These are phyloP conservation scores for Azorinus chamasolen DNA, from an alignment of 2,888 invertebrate genomes.

Conservation along the genomic window DNA sequence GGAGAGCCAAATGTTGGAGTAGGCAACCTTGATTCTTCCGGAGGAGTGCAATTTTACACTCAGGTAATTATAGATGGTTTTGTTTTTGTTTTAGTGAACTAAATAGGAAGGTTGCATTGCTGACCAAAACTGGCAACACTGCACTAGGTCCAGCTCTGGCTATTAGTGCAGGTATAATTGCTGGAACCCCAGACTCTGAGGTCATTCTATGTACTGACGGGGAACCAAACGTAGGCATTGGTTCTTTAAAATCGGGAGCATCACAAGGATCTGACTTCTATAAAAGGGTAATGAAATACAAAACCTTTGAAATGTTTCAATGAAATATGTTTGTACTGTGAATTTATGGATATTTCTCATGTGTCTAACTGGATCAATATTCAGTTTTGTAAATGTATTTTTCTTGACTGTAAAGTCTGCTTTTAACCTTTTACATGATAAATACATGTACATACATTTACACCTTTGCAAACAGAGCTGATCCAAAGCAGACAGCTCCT, in stretches of 20 bases:
- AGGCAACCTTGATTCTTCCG: conserved; percentile 53
- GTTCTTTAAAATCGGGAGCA: conserved; percentile 36
- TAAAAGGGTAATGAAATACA: conserved; percentile 63
- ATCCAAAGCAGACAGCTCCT: too few species aligned
- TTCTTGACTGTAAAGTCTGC: too few species aligned
- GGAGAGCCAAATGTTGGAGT: conserved; percentile 81
- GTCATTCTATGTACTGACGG: conserved; percentile 84
- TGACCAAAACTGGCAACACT: conserved; percentile 72
- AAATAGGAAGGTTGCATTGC: conserved; percentile 56
- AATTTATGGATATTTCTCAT: not conserved
- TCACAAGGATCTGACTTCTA: conserved; percentile 55
- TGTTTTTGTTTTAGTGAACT: conserved; percentile 54
- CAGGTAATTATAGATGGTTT: conserved; percentile 29
- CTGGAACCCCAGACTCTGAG: conserved; percentile 74
- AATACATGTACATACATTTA: too few species aligned
- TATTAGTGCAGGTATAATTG: conserved; percentile 76
- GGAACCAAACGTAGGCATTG: conserved; percentile 80
- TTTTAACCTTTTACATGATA: too few species aligned
- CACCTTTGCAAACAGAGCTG: too few species aligned
- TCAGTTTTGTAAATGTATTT: too few species aligned
- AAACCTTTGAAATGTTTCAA: too few species aligned
- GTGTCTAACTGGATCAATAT: too few species aligned
- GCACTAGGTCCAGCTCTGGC: conserved; percentile 82
- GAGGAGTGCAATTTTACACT: conserved; percentile 46
- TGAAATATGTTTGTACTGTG: too few species aligned